These are phyloP conservation scores for Luidia sarsii DNA, from an alignment of 53 echinoderm and acorn worm genomes.

Conservation along the genomic window DNA sequence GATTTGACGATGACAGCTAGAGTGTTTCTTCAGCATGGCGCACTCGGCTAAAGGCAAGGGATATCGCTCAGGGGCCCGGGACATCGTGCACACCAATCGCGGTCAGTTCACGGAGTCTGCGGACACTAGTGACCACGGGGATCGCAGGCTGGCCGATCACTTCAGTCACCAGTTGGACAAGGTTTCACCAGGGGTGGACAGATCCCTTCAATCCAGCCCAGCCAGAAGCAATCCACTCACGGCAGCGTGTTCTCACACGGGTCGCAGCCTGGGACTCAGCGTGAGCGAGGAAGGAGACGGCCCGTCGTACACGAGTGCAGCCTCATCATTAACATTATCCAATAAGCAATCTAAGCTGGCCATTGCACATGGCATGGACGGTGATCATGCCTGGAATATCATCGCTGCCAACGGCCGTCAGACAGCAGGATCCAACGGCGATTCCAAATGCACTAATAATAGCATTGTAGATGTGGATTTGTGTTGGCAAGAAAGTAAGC, in stretches of 20 bases:
- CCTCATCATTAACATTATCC: constrained; percentile 63
- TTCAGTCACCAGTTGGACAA: constrained; percentile 35
- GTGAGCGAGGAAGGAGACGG: constrained; percentile 17
- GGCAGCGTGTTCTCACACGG: too few species aligned
- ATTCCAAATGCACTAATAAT: constrained; percentile 53
- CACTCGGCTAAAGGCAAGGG: constrained; percentile 54
- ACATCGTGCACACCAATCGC: constrained; percentile 38
- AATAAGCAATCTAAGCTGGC: constrained; percentile 49
- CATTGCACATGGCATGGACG: constrained; percentile 33
- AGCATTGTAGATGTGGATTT: constrained; percentile 49
- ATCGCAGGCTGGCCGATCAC: not conserved
- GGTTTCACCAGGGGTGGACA: not conserved
- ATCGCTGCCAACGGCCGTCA: constrained; percentile 52
- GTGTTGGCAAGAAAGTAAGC: constrained; percentile 40
- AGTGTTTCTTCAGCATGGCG: constrained; percentile 26
- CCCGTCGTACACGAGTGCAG: constrained; percentile 4
- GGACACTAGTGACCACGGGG: constrained; percentile 21
- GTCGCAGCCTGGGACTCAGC: not conserved
- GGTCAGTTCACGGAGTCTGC: constrained; percentile 21
- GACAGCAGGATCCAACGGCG: constrained; percentile 48
- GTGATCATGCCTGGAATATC: constrained; percentile 48
- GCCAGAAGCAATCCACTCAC: too few species aligned
- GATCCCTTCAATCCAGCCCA: too few species aligned
- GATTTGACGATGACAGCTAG: constrained; percentile 42
- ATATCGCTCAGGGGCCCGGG: constrained; percentile 41